Evolutionary conservation across 2,797 vertebrate species (phyloP).

Genomic region (Scyliorhinus canicula): DNA sequence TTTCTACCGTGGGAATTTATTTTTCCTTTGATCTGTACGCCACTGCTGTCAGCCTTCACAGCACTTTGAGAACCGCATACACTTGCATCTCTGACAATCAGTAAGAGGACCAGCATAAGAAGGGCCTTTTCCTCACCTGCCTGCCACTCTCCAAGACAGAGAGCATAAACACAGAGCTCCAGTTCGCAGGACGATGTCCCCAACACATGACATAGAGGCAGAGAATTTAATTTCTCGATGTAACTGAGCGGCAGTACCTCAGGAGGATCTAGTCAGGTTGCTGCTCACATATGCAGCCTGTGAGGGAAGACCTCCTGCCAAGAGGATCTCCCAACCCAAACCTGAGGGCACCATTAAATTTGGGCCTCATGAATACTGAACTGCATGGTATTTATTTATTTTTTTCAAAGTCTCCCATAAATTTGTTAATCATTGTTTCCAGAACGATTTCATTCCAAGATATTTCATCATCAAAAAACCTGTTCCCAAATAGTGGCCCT

Average conservation of each 20-base stretch:
- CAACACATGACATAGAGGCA: neutral
- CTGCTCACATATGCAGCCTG: neutral
- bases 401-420: neutral
- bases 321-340: neutral
- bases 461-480: neutral
- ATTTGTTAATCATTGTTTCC: neutral
- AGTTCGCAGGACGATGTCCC: neutral
- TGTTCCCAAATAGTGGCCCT: neutral
- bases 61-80: neutral
- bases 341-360: neutral
- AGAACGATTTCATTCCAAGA: neutral
- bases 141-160: neutral
- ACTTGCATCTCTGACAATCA: neutral
- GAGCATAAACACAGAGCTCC: neutral
- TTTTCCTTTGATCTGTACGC: neutral
- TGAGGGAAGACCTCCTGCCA: neutral
- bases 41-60: too few species aligned
- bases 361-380: neutral
- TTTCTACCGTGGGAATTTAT: neutral
- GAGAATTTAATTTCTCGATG: neutral
- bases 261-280: neutral
- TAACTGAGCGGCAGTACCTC: neutral
- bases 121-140: neutral
- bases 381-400: neutral
- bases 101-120: neutral